Evolutionary conservation across 2,113 vertebrate genomes (phyloP).

Genomic region (Phocoena sinus): DNA sequence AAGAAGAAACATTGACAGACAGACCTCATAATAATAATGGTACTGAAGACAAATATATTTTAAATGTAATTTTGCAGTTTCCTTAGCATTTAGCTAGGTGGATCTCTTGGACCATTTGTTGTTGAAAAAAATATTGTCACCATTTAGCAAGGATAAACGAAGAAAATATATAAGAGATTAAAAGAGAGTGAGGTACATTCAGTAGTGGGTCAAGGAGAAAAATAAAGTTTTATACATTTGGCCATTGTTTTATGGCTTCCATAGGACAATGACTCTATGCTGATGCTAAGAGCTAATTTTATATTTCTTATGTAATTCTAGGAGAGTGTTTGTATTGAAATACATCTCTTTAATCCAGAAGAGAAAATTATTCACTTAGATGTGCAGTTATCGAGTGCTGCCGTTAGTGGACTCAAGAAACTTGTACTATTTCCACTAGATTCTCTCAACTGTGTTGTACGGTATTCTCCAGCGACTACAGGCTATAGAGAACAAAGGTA

Average conservation of each 20-base stretch:
- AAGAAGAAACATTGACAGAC: background rate
- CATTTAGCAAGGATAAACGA: conserved; percentile 17
- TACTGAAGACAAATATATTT: background rate
- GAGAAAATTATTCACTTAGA: background rate
- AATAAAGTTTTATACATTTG: background rate
- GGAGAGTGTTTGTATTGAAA: conserved; percentile 31
- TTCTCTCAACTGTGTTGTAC: background rate
- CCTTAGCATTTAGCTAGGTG: background rate
- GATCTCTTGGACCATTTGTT: background rate
- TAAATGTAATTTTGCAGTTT: background rate
- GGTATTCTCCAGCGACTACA: background rate
- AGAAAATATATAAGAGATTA: background rate
- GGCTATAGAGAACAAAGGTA: conserved; percentile 59
- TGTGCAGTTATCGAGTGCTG: conserved; percentile 14
- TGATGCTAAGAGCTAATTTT: background rate
- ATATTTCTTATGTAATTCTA: conserved; percentile 46
- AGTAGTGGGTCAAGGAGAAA: background rate
- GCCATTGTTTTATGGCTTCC: background rate
- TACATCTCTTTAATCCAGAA: conserved; percentile 50
- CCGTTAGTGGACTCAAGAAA: conserved; percentile 4
- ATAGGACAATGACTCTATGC: background rate
- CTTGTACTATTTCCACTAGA: background rate
- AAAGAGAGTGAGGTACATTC: background rate
- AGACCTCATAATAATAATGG: background rate
- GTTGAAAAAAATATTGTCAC: background rate